Evolutionary conservation across 2,888 invertebrate genomes (phyloP).

Genomic region (Aleiodes leptofemur): DNA sequence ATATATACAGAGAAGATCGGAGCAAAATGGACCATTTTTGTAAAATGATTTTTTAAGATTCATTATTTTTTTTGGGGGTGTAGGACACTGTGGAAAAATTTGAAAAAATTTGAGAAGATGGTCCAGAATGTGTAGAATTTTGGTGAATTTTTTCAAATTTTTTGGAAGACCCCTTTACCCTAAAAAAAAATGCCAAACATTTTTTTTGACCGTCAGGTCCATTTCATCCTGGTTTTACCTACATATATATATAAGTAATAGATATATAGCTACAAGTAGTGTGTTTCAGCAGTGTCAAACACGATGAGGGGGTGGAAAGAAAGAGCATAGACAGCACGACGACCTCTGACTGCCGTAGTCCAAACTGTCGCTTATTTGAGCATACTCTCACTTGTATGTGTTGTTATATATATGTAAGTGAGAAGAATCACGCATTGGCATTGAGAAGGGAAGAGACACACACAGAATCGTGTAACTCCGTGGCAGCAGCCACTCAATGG

Average conservation of each 20-base stretch:
- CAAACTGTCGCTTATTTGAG: conserved; percentile 11
- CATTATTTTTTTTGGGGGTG: no score
- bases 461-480: conserved; percentile 66
- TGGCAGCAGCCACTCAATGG: conserved; percentile 69
- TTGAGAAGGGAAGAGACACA: conserved; percentile 33
- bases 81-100: no score
- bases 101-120: no score
- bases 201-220: no score
- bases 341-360: conserved; percentile 3
- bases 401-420: conserved; percentile 23
- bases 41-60: no score
- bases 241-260: no score
- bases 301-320: neutral
- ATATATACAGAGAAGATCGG: conserved; percentile 19
- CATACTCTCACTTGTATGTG: neutral
- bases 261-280: neutral
- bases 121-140: no score
- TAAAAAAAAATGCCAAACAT: no score
- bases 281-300: conserved; percentile 49
- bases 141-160: no score
- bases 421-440: conserved; percentile 54
- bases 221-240: no score
- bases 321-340: conserved; percentile 36
- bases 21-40: no score
- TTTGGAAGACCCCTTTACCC: no score